phyloP scores from a whole-genome alignment of 2,888 invertebrate species.

The Euphydryas editha region DNA sequence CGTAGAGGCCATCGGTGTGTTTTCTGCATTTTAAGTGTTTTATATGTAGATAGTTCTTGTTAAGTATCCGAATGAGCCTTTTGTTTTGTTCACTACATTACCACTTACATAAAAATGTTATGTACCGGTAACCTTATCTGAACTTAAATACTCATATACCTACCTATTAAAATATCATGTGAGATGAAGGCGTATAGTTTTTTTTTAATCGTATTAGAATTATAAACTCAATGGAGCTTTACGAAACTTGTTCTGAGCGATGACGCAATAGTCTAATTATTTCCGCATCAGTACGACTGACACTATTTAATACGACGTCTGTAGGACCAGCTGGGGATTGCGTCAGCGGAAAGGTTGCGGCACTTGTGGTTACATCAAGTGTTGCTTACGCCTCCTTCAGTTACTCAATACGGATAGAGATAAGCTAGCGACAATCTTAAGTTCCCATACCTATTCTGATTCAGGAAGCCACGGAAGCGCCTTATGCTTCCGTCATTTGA shows the following conservation, averaged over 20 bases:
- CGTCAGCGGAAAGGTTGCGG: constrained; percentile 78
- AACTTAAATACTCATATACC: not conserved
- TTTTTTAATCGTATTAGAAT: constrained; percentile 23
- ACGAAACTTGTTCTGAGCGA: constrained; percentile 48
- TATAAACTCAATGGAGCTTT: constrained; percentile 41
- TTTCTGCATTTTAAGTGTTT: constrained; percentile 60
- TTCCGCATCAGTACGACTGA: constrained; percentile 68
- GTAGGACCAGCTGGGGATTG: constrained; percentile 65
- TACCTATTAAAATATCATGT: not conserved
- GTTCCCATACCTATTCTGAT: constrained; percentile 46
- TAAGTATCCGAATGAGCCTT: constrained; percentile 20
- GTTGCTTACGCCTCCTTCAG: constrained; percentile 59
- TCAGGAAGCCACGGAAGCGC: constrained; percentile 38
- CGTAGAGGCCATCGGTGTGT: constrained; percentile 53
- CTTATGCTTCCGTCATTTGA: constrained; percentile 35
- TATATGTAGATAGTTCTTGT: constrained; percentile 22
- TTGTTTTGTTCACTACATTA: constrained; percentile 17
- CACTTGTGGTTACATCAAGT: constrained; percentile 73
- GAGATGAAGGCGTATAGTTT: not conserved
- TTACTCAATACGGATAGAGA: constrained; percentile 63
- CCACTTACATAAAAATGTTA: constrained; percentile 6
- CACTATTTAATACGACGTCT: constrained; percentile 62
- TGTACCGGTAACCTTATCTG: not conserved
- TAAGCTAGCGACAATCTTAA: constrained; percentile 51
- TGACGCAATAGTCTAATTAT: constrained; percentile 69